phyloP scores from a whole-genome alignment of 2,888 invertebrate genomes.

The Nudaria mundana region DNA sequence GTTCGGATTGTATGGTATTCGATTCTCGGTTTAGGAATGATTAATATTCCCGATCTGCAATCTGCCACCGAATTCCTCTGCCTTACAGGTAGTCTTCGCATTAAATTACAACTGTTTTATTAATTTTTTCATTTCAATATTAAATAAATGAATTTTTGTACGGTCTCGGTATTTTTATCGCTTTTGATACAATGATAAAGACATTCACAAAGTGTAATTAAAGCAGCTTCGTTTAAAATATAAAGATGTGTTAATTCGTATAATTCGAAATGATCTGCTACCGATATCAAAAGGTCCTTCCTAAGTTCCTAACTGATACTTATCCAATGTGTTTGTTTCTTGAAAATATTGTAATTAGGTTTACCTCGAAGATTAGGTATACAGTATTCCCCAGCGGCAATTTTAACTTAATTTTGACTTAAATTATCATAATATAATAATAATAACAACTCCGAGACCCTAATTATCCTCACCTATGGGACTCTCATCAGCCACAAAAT shows the following conservation, averaged over 20 bases:
- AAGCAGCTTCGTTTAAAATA: neutral
- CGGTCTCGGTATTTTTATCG: conserved; percentile 31
- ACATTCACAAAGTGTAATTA: conserved; percentile 20
- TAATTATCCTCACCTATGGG: too few species aligned
- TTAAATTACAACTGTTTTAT: conserved; percentile 50
- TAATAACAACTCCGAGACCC: too few species aligned
- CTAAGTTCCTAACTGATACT: neutral
- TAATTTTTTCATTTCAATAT: conserved; percentile 31
- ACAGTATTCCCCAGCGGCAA: too few species aligned
- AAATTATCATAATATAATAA: too few species aligned
- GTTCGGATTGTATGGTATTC: conserved; percentile 48
- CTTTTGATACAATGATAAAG: conserved; percentile 25
- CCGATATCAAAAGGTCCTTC: neutral
- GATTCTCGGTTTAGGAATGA: conserved; percentile 62
- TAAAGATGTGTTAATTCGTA: neutral
- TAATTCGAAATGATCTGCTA: neutral
- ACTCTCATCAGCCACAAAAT: too few species aligned
- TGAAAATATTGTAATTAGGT: neutral
- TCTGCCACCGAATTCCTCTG: conserved; percentile 74
- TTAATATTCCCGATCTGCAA: conserved; percentile 67
- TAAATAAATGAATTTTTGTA: conserved; percentile 14
- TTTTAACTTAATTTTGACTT: too few species aligned
- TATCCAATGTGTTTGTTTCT: neutral
- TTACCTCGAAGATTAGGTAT: neutral
- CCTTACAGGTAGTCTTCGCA: conserved; percentile 56